These are phyloP conservation scores for Spodoptera litura DNA, from an alignment of 1,140 invertebrate species.

Conservation along the genomic window DNA sequence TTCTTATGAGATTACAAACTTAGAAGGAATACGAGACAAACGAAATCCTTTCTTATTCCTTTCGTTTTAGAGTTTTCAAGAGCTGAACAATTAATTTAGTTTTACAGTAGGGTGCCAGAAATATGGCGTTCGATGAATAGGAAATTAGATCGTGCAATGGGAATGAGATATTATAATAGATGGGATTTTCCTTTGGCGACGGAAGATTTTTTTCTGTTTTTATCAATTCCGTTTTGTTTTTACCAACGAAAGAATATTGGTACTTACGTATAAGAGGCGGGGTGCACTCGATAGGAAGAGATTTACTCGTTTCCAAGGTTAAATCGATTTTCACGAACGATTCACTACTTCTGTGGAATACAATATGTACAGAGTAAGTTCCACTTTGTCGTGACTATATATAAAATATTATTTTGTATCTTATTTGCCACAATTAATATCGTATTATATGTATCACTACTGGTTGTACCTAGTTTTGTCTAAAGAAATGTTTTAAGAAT, in stretches of 20 bases:
- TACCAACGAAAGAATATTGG: slow-evolving; percentile 25
- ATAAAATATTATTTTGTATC: no score
- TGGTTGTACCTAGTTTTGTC: no score
- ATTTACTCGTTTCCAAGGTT: slow-evolving; percentile 34
- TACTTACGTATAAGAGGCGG: slow-evolving; percentile 14
- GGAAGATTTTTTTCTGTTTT: slow-evolving; percentile 39
- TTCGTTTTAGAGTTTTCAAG: background rate
- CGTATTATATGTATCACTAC: no score
- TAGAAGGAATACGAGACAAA: background rate
- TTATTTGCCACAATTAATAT: no score
- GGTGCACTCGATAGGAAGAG: slow-evolving; percentile 30
- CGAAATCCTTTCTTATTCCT: slow-evolving; percentile 3
- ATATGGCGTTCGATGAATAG: slow-evolving; percentile 57
- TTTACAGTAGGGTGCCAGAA: slow-evolving; percentile 52
- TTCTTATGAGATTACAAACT: slow-evolving; percentile 44
- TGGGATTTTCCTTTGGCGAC: slow-evolving; percentile 49
- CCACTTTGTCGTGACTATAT: background rate
- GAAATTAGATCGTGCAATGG: slow-evolving; percentile 56
- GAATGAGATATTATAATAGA: slow-evolving; percentile 54
- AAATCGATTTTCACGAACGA: background rate
- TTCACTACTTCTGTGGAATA: no score
- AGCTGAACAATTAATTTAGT: slow-evolving; percentile 4
- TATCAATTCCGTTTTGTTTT: slow-evolving; percentile 46
- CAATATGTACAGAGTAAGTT: no score
- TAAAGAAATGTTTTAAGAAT: no score